Base-by-base conservation (phyloP, 2,888 invertebrate species). In the Troilus luridus region DNA sequence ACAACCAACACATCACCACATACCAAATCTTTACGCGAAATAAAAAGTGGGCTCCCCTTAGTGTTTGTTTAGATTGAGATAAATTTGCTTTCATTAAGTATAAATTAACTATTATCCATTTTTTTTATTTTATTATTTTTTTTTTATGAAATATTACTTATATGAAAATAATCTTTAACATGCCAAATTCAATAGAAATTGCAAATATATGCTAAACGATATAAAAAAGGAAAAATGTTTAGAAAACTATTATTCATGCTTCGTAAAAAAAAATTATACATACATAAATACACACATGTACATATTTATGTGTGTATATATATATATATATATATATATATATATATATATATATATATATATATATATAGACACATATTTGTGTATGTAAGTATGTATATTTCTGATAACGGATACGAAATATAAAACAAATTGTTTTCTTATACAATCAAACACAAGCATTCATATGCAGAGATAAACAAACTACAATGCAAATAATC, bases 1-100 rank as follows among this genome's bases (percentile, higher is more conserved):
- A 90, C 90, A 90, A 90, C 90, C 81, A 88, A 90, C 54, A 72
- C 72, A 90, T 90, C 58, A 90, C 90, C 90, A 90, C 58, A 72
- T 17, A 90, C 90, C 90, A 90, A 11, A 72, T 90, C 72, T 90
- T 90, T 58, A 54, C 72, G 17, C 90, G 90, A 77, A 90, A 90
- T 56, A 77, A 56, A 72, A 77, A n/a, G 56, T 12, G 56, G 27
- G 17, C 41, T 85, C 27, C n/a, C 85, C 85, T 56, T n/a, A 56
- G 58, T 0, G n/a, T 85, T 85, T 56, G 0, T 56, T n/a, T 56
- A 85, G 54, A 19, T 85, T n/a, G 56, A 12, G 9, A 1, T 0
- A 10, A n/a, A 0, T n/a, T 85, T 12, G 1, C n/a, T 85, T 58
- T 58, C 56, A 56, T 85, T n/a, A 54, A 56, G n/a, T 56, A 11